Evolutionary conservation across 2,113 vertebrate genomes (phyloP), one percentile per base, ranked within the genome.

Genomic region (Phainopepla nitens): DNA sequence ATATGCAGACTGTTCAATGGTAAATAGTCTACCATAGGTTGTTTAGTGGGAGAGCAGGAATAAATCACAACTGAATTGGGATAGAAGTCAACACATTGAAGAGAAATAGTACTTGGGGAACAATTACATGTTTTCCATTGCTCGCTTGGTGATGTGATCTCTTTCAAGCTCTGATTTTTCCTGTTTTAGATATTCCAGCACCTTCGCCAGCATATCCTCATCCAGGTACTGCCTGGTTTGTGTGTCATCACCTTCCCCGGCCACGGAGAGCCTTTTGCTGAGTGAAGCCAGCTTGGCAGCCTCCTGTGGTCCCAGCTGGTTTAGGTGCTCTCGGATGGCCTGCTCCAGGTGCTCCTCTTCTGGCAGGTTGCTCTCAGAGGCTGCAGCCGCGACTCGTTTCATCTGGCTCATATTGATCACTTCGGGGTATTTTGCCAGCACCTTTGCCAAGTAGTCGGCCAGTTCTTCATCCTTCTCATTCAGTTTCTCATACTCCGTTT

Each of bases 161-260:
- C 97, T 98, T 89, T 98, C 98, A 15, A 97, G 98, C 71, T 98
- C 98, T 79, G 98, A 97, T 77, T 98, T 98, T 95, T 99, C 99
- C 86, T 99, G 99, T 87, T 98, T 99, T 92, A 99, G 97, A 49
- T 98, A 99, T 92, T 98, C 98, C 82, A 99, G 96, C 90, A 99
- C 98, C 96, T 99, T 99, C 95, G 98, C 96, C 85, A 98, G 96
- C 24, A 98, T 98, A 89, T 99, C 98, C 89, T 99, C 98, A 82
- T 99, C 99, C 75, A 98, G 92, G 84, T 97, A 97, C 65, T 98
- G 98, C 88, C 96, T 98, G 58, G 75, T 97, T 8, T 96, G 91
- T 4, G 92, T 95, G 17, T 96, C 97, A 1, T 97, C 98, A 3
- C 42, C 95, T 36, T 98, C 98, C 6, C 85, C 96, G 0, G 93